Percentiles rank a stretch among this genome's conserved stretches.
Conservation (phyloP, 2,797 vertebrate genomes). For the Leptoclinus maculatus region DNA sequence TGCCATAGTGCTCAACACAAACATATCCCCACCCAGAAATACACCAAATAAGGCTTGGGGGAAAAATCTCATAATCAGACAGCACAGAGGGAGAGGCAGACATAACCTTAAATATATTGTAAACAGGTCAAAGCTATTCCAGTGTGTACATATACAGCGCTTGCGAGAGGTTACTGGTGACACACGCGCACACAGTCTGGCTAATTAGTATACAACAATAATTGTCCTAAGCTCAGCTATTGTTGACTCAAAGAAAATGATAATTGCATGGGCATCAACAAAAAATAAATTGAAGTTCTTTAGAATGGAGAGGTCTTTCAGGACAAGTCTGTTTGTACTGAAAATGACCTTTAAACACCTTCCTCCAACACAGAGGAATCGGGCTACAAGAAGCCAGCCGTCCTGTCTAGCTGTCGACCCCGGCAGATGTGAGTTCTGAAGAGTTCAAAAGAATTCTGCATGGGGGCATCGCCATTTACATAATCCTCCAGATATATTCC, state of each 20-base stretch:
- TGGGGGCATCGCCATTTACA: constrained; percentile 88
- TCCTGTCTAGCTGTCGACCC: constrained; percentile 89
- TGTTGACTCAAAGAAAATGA: constrained; percentile 86
- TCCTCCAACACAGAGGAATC: constrained; percentile 81
- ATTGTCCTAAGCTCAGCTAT: constrained; percentile 84
- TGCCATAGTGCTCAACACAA: constrained; percentile 88
- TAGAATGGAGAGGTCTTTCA: constrained; percentile 82
- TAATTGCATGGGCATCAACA: constrained; percentile 85
- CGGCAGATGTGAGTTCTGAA: constrained; percentile 90
- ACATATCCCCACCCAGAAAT: constrained; percentile 90
- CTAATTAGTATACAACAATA: constrained; percentile 86
- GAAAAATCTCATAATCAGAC: constrained; percentile 85
- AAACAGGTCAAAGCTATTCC: constrained; percentile 80
- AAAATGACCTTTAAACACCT: constrained; percentile 88
- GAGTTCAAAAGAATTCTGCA: constrained; percentile 90
- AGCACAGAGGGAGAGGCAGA: constrained; percentile 77
- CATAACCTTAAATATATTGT: constrained; percentile 82
- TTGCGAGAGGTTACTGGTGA: constrained; percentile 76
- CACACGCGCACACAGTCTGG: constrained; percentile 76
- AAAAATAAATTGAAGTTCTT: constrained; percentile 85
- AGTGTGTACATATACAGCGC: constrained; percentile 75
- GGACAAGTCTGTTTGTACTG: constrained; percentile 86
- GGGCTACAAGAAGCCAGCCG: constrained; percentile 81
- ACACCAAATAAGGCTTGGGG: constrained; percentile 88
- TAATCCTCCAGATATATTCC: constrained; percentile 92